phyloP scores from a whole-genome alignment of 2,888 invertebrate genomes.

The Thymelicus sylvestris region DNA sequence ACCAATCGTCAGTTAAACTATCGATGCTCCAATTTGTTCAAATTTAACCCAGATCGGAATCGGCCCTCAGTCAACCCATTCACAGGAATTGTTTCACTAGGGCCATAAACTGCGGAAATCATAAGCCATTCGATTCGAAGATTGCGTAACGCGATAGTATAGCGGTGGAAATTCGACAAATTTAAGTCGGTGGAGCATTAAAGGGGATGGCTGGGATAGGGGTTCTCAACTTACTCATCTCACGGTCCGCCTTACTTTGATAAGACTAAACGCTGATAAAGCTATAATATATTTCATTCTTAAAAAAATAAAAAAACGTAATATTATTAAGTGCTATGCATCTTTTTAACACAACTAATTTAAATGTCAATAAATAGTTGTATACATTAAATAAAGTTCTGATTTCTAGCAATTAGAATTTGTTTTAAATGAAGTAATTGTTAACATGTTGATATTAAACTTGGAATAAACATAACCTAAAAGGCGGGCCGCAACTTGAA shows the following conservation, averaged over 20 bases:
- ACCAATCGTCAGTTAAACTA: background rate
- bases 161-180: conserved; percentile 80
- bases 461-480: background rate
- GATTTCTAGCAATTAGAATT: too few species aligned
- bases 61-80: conserved; percentile 11
- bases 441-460: too few species aligned
- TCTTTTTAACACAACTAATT: too few species aligned
- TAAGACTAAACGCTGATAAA: background rate
- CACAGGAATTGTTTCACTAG: conserved; percentile 32
- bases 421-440: too few species aligned
- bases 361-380: too few species aligned
- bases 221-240: background rate
- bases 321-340: too few species aligned
- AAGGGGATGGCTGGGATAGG: conserved; percentile 68
- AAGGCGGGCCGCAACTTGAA: conserved; percentile 23
- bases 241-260: conserved; percentile 4
- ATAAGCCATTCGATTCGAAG: conserved; percentile 71
- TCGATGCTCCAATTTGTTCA: background rate
- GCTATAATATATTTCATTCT: background rate
- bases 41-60: background rate
- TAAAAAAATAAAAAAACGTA: too few species aligned
- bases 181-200: conserved; percentile 82
- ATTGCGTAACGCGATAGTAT: conserved; percentile 76
- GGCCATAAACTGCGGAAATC: conserved; percentile 74
- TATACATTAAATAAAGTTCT: too few species aligned